These are phyloP conservation scores for Euphonia xanthogaster DNA, from an alignment of 2,797 vertebrate species.

Conservation along the genomic window DNA sequence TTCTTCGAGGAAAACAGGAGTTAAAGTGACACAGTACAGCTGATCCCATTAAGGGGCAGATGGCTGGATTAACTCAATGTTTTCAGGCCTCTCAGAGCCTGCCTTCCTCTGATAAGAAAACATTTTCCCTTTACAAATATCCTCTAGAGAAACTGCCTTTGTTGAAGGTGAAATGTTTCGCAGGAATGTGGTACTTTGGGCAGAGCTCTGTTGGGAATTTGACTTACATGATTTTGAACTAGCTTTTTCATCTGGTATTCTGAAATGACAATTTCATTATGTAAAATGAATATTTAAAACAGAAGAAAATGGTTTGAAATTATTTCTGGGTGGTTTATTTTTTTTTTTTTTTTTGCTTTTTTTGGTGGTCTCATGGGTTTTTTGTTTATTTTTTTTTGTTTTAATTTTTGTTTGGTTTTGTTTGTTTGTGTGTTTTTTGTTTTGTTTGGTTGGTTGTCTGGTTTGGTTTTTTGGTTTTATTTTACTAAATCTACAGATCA, in stretches of 20 bases:
- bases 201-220: neutral
- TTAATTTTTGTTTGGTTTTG: neutral
- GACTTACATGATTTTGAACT: neutral
- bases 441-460: rapidly evolving
- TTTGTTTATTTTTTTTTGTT: rapidly evolving
- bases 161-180: neutral
- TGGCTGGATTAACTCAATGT: neutral
- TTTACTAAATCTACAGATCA: neutral
- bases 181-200: neutral
- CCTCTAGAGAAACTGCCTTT: neutral
- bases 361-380: neutral
- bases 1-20: neutral
- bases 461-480: rapidly evolving
- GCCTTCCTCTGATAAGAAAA: neutral
- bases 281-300: neutral
- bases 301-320: neutral
- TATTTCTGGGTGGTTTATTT: rapidly evolving
- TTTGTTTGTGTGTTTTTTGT: neutral
- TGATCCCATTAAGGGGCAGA: neutral
- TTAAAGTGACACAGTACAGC: neutral
- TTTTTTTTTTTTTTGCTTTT: rapidly evolving
- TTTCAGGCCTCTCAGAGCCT: neutral
- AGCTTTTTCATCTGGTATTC: neutral
- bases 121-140: neutral
- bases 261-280: neutral